These are phyloP conservation scores for Coregonus sp. DNA, from an alignment of 2,797 vertebrate species.

Conservation along the genomic window DNA sequence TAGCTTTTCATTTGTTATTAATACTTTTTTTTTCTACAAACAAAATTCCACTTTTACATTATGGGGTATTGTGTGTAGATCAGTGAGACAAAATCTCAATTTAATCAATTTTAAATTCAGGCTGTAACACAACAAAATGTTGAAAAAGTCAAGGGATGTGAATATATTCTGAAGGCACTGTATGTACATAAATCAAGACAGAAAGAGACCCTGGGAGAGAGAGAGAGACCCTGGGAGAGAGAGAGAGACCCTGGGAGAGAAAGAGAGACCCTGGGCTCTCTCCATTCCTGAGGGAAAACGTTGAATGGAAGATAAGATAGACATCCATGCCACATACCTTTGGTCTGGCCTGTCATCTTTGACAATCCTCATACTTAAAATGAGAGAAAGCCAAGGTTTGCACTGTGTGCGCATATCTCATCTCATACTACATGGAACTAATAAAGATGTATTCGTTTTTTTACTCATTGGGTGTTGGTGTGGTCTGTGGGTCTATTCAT, in stretches of 20 bases:
- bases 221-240: background rate
- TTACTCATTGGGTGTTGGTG: conserved; percentile 34
- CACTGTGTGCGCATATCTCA: conserved; percentile 58
- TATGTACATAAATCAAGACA: too few relatives aligned
- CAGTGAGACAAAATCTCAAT: too few relatives aligned
- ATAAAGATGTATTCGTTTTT: conserved; percentile 65
- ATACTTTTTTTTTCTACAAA: too few relatives aligned
- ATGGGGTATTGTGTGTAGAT: too few relatives aligned
- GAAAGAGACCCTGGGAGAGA: too few relatives aligned
- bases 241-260: background rate
- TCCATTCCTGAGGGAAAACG: conserved; percentile 22
- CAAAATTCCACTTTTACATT: too few relatives aligned
- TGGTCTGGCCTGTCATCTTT: background rate
- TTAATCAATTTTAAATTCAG: too few relatives aligned
- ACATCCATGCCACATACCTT: background rate
- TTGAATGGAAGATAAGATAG: conserved; percentile 15
- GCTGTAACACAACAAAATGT: too few relatives aligned
- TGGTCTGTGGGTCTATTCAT: conserved; percentile 30
- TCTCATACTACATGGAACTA: conserved; percentile 51
- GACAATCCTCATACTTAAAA: background rate
- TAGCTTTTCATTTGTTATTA: too few relatives aligned
- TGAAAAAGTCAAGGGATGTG: too few relatives aligned
- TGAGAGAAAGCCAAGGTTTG: conserved; percentile 42
- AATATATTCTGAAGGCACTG: too few relatives aligned
- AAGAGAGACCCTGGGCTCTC: conserved; percentile 13